phyloP scores from a whole-genome alignment of 2,113 vertebrate species.

The Balaenoptera acutorostrata region DNA sequence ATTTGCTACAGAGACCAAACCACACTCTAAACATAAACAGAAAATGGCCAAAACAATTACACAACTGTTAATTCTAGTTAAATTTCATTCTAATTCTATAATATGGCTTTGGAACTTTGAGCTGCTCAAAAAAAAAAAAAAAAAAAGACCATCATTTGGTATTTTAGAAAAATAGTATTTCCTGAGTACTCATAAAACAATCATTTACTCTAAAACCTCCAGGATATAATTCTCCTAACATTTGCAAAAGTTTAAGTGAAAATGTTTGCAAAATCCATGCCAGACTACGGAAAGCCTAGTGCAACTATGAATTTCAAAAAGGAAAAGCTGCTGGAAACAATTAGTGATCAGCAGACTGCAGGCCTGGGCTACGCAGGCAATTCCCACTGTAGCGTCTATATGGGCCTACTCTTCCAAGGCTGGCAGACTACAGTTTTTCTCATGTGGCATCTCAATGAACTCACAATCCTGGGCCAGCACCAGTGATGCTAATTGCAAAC shows the following conservation, averaged over 20 bases:
- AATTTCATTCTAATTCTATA: not conserved
- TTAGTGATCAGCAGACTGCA: fast-evolving
- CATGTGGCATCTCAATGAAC: fast-evolving
- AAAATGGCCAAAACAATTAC: not conserved
- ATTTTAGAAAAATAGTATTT: not conserved
- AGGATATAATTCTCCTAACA: not conserved
- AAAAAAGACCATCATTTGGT: not conserved
- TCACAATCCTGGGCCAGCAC: not conserved
- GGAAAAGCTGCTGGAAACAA: not conserved
- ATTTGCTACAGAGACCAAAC: conserved; percentile 30
- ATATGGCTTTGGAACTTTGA: not conserved
- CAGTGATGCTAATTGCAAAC: not conserved
- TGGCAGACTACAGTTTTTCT: not conserved
- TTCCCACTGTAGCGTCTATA: not conserved
- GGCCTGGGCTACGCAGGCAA: not conserved
- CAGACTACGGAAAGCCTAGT: not conserved
- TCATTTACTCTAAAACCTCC: not conserved
- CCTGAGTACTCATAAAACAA: not conserved
- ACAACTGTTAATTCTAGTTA: not conserved
- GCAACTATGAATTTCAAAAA: not conserved
- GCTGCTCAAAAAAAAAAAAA: not conserved
- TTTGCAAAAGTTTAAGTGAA: not conserved
- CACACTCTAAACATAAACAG: not conserved
- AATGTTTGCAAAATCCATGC: not conserved
- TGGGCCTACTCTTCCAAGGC: no score